Base-by-base conservation (phyloP, 2,113 vertebrate genomes). In the Ginglymostoma cirratum region DNA sequence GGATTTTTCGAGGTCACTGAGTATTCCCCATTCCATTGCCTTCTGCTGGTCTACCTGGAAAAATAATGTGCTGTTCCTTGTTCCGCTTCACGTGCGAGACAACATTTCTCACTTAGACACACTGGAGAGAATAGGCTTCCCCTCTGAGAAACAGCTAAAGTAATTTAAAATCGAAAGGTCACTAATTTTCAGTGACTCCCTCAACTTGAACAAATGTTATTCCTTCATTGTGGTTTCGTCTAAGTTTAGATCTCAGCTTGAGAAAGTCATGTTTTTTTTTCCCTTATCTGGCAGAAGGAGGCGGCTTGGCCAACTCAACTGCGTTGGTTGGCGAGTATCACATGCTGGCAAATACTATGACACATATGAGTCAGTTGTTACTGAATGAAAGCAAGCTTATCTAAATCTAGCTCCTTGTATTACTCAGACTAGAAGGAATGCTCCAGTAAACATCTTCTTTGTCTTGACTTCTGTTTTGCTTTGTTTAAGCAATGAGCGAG, bases 171-270 rank as follows among this genome's bases (percentile, higher is more conserved):
- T 70, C 19, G 7, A 27, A 69, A 94, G 65, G n/a, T 94, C 92
- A 94, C 90, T 94, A 94, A 94, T 94, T 76, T 76, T 94, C 90
- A 66, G 65, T 66, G 65, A 42, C 65, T 94, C 42, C 66, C n/a
- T 45, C 66, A 45, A 94, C 65, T 42, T 70, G 66, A 94, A 94
- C 92, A 94, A 69, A 69, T 94, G 42, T 45, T 94, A 69, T 45
- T 70, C 92, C 65, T 42, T 94, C 38, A 24, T 42, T 94, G 55
- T 10, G 66, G 45, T 69, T 94, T 67, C 92, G 69, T 45, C 92
- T 27, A 67, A 70, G 92, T 69, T 94, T 42, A 45, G 80, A 83
- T 42, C 80, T 83, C 80, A 83, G 80, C 38, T 45, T 69, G 92
- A 42, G 66, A 45, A 94, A 70, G 92, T 24, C 27, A 14, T 10